Base-by-base conservation (phyloP, 2,797 vertebrate genomes). In the Geotrypetes seraphini region DNA sequence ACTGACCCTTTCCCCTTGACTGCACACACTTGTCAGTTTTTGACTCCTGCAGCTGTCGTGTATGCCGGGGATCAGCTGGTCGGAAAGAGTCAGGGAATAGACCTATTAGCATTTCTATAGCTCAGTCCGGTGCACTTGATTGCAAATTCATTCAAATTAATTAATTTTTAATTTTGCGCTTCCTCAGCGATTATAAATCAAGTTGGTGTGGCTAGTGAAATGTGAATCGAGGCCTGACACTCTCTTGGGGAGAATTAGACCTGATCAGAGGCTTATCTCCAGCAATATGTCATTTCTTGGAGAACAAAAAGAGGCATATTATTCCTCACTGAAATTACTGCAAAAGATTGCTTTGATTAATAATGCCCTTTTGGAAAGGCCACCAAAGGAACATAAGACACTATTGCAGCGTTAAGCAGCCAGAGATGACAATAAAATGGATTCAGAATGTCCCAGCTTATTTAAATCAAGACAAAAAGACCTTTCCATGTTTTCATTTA, bases 141-240 rank as follows among this genome's bases (percentile, higher is more conserved):
- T 63, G 71, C 51, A 60, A 43, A 66, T 60, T 70, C 63, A 57
- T 48, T 63, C 50, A 43, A 77, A 77, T 75, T 66, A 81, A 81
- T 81, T 77, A 73, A 79, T 66, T 73, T 74, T 80, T 79, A 74
- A 81, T 79, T 78, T 72, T 60, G 52, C 18, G 42, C 60, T 66
- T 69, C 52, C 58, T 69, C 61, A 37, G 31, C 57, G 55, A 40
- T 42, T 70, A 81, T 75, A 74, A 78, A 79, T 81, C 75, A 78
- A 75, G 50, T 42, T 60, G 69, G 14, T 8, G 24, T 33, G 48
- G 29, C 34, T 33, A 57, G 21, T 33, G 42, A 51, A 65, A 35
- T 9, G 28, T 13, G 43, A 33, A 24, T 10, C 51, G 59, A 72
- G 66, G 78, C 43, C 54, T 14, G 44, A 68, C 60, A 58, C 48